Base-by-base conservation (phyloP, 2,797 vertebrate genomes). In the Tangara arthus region DNA sequence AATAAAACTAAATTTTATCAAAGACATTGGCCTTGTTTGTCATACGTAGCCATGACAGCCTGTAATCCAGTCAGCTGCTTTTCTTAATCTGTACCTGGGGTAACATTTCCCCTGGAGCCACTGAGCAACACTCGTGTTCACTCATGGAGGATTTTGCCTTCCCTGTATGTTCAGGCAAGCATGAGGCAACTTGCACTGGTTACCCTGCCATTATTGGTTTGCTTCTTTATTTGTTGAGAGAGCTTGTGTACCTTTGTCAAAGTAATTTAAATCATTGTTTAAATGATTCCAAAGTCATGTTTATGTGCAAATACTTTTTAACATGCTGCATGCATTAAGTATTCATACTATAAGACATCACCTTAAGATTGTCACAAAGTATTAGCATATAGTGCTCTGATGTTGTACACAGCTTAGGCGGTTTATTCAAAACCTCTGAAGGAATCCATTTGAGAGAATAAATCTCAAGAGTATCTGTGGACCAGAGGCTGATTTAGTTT, bases 291-390 rank as follows among this genome's bases (percentile, higher is more conserved):
- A 37, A 90, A 95, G 37, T 64, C 60, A 64, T 57, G 44, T 53
- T 94, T 89, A 53, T 32, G 24, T 93, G 60, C 77, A 85, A 82
- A 87, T 89, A 53, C 30, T 56, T 92, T 92, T 53, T 66, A 90
- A 80, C 37, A 7, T 52, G 39, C 73, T 90, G 44, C 49, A 39
- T 82, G 26, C 30, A 66, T 88, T 79, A 69, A 59, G 21, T 82
- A 78, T 79, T 94, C 80, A 28, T 73, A 66, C 27, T 73, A 92
- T 11, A 84, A n/a, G 55, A 24, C 34, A 84, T 49, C 78, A 56
- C 70, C 37, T 84, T 70, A 63, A 60, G 55, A 70, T 61, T 82
- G 88, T 72, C 78, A 89, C 71, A 77, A 20, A 73, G 32, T n/a
- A 64, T 94, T 88, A 59, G 32, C 44, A 34, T 55, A 16, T 41